Evolutionary conservation across 2,113 vertebrate genomes (phyloP), one percentile per base, ranked within the genome.

Genomic region (Grammomys dolichurus): DNA sequence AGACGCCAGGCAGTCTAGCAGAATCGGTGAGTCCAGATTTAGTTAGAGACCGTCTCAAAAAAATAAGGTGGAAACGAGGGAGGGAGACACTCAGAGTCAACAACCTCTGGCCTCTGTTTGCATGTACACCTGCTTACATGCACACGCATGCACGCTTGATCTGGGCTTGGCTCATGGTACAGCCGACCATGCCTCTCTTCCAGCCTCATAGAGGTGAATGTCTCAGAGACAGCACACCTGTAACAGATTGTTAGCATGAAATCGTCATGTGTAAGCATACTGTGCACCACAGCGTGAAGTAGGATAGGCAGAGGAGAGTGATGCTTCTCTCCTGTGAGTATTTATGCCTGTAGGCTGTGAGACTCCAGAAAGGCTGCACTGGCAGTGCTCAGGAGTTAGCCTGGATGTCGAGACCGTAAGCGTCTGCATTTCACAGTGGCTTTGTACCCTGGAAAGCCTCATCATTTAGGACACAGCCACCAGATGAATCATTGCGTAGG

Each of bases 231-330:
- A 12, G 33, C 0, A 1, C 5, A 1, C 36, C 2, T 72, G 5
- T 22, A 16, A 20, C 19, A 16, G 19, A 33, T 24, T 36, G 20
- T 67, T 28, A 72, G 16, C 24, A 20, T 8, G 36, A 40, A 33
- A 6, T 3, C 36, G 77, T 10, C 11, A 0, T 10, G 0, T 0
- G 20, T 4, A 19, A 13, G 28, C 4, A 0, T 26, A 0, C 72
- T 1, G 0, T 22, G 1, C 4, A 1, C 24, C 33, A 24, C 0
- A 0, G 19, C 13, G 12, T 22, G 36, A 22, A 9, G 46, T 16
- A 56, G 48, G 20, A 14, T 24, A 28, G 12, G 19, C 16, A 9
- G 3, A 3, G 7, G 36, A 22, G 5, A 31, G 4, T 5, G 1
- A 5, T 2, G 19, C 78, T 56, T 88, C 72, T 85, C 58, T 51